Base-by-base conservation (phyloP, 2,888 invertebrate genomes). In the Ctena decussata region DNA sequence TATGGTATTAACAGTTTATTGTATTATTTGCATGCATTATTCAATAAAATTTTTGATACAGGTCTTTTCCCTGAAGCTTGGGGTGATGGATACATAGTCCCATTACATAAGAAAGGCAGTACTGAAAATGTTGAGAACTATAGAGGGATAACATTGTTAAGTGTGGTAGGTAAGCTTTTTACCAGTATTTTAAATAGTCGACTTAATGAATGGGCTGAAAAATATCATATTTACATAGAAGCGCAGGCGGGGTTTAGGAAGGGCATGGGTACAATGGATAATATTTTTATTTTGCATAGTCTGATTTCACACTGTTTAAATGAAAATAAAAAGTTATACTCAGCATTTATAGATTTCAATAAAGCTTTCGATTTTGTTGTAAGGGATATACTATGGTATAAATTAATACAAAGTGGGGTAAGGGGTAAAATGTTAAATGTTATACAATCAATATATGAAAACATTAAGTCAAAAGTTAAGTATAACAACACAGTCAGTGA, bases 61-160 rank as follows among this genome's bases (percentile, higher is more conserved):
- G 70, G 70, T 15, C 24, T 24, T 37, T 78, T 71, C 49, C 78
- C 78, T 15, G 24, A 70, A 27, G 18, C 32, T 30, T 77, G 77
- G 77, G 27, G 44, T 8, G 70, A 78, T 5, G 49, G 78, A 2
- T 71, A 49, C 30, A 78, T 78, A n/a, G 49, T 71, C 32, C 78
- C 70, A 35, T 15, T 78, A 11, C 35, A 71, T 53, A 70, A 78
- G 39, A 78, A 78, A 37, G 78, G 78, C 8, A 70, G 70, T 53
- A 27, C 32, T 18, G 35, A 71, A 12, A 24, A 49, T n/a, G 49
- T 46, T 37, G 69, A 77, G 24, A 77, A 77, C 24, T 77, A 77
- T 39, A 41, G 46, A 44, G 77, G 77, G 32, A 77, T 77, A 24
- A 77, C 77, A n/a, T 41, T 77, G 32, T 32, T 77, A 18, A 77